Conservation (phyloP, 2,888 invertebrate genomes). For the Himalopsyche anomala region DNA sequence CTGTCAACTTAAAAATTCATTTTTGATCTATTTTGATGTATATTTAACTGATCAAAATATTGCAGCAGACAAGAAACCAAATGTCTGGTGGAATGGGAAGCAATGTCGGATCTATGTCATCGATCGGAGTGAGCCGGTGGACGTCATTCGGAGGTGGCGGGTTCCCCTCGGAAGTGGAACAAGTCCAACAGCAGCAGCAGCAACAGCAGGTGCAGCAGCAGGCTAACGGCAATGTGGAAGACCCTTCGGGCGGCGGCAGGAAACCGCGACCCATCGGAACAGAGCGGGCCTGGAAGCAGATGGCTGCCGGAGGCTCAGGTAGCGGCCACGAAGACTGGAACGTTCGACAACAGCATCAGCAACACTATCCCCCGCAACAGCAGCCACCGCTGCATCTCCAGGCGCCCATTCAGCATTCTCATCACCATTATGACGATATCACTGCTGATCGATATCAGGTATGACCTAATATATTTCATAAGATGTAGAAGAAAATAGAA, state of each 20-base stretch:
- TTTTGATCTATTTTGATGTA: neutral
- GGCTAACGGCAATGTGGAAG: constrained; percentile 64
- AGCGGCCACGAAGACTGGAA: constrained; percentile 67
- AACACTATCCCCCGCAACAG: constrained; percentile 52
- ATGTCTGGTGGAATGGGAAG: constrained; percentile 65
- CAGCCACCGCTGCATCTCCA: constrained; percentile 64
- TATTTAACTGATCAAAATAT: constrained; percentile 28
- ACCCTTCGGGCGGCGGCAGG: constrained; percentile 69
- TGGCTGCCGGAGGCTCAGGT: constrained; percentile 56
- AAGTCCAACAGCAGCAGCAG: constrained; percentile 65
- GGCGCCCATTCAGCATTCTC: constrained; percentile 66
- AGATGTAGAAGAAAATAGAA: too few species aligned
- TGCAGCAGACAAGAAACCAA: constrained; percentile 60
- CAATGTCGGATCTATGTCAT: constrained; percentile 69
- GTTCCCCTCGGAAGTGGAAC: constrained; percentile 31
- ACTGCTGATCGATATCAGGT: constrained; percentile 64
- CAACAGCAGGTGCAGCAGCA: constrained; percentile 59
- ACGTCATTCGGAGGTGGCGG: constrained; percentile 56
- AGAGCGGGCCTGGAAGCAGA: constrained; percentile 84
- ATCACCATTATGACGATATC: constrained; percentile 70
- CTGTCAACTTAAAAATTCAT: too few species aligned
- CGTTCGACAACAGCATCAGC: constrained; percentile 63
- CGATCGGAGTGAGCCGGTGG: constrained; percentile 72
- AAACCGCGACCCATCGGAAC: constrained; percentile 89
- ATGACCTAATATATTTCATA: neutral